Conservation (phyloP, 2,797 vertebrate genomes). For the Furcifer pardalis region DNA sequence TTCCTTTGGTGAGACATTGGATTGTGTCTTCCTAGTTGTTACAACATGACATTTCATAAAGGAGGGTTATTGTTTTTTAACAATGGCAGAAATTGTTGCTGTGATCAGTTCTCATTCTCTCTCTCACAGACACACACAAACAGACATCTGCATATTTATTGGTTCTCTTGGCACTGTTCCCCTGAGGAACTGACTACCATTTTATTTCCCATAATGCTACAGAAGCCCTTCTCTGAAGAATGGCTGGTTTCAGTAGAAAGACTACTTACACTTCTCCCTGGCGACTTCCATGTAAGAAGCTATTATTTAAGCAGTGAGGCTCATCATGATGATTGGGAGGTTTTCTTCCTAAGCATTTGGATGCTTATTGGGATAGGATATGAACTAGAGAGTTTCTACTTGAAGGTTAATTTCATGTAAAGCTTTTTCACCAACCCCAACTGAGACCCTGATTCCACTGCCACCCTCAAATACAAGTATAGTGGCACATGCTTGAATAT, state of each 20-base stretch:
- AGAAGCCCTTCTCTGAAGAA: not conserved
- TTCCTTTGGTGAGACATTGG: slow-evolving; percentile 47
- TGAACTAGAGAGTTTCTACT: not conserved
- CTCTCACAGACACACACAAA: no score
- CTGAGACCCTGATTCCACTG: not conserved
- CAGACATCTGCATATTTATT: not conserved
- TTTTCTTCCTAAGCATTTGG: not conserved
- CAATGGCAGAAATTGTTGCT: no score
- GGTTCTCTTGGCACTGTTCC: not conserved
- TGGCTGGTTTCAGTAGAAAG: not conserved
- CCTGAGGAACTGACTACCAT: not conserved
- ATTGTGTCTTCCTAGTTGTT: slow-evolving; percentile 55
- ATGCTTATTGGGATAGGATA: not conserved
- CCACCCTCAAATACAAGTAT: not conserved
- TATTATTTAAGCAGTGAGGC: not conserved
- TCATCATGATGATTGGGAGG: not conserved
- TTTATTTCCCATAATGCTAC: not conserved
- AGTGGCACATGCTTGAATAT: not conserved
- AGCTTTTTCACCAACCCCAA: not conserved
- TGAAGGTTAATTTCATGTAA: not conserved
- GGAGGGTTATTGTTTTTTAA: not conserved
- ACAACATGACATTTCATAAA: slow-evolving; percentile 15
- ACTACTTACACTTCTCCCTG: not conserved
- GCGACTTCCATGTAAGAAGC: not conserved
- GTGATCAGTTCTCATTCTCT: not conserved